These are phyloP conservation scores for Micrasema minimum DNA, from an alignment of 1,140 invertebrate genomes.

Conservation along the genomic window DNA sequence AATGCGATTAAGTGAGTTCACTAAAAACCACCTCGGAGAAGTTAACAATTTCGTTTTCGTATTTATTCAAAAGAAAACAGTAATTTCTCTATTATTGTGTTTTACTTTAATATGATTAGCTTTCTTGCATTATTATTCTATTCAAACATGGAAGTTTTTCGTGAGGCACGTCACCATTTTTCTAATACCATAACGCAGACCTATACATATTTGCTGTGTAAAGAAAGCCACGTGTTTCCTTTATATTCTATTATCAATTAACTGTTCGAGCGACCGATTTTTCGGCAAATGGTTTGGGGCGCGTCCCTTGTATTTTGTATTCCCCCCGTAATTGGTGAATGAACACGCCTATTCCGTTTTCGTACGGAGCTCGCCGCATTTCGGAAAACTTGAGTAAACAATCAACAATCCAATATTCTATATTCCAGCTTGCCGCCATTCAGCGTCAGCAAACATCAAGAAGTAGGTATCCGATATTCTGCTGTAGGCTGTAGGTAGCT, in stretches of 20 bases:
- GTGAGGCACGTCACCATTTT: no score
- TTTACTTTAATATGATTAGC: no score
- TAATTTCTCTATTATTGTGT: no score
- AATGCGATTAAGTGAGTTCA: no score
- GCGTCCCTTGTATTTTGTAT: slow-evolving; percentile 3
- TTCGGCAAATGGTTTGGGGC: slow-evolving; percentile 24
- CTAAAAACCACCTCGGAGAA: no score
- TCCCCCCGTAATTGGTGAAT: slow-evolving; percentile 21
- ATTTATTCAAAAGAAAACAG: no score
- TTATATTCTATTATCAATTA: slow-evolving; percentile 21
- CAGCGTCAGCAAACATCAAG: neutral
- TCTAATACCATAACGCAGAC: no score
- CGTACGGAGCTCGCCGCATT: neutral
- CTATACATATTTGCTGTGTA: neutral
- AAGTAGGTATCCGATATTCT: slow-evolving; percentile 27
- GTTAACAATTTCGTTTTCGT: no score
- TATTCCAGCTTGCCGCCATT: neutral
- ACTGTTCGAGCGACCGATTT: slow-evolving; percentile 22
- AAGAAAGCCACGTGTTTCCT: slow-evolving; percentile 26
- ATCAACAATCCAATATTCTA: no score
- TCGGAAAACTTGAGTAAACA: slow-evolving; percentile 28
- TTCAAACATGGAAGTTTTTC: neutral
- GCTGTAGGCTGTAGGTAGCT: neutral
- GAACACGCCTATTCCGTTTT: slow-evolving; percentile 23
- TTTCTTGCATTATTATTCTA: neutral